Evolutionary conservation across 2,113 vertebrate species (phyloP).

Genomic region (Alethe castanea): DNA sequence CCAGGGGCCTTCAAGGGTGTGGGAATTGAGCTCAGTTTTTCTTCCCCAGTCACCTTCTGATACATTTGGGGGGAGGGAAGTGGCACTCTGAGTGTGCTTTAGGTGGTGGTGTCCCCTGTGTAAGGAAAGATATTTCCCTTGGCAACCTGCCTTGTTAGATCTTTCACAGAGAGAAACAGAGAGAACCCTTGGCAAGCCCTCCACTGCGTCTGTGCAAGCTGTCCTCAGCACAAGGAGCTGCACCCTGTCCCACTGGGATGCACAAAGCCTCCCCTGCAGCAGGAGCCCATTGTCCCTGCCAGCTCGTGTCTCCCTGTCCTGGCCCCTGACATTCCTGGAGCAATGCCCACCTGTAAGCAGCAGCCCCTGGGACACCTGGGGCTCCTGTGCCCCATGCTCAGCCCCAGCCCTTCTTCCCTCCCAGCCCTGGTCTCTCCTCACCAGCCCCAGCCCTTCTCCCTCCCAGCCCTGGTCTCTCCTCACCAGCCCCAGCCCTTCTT

Average conservation of each 20-base stretch:
- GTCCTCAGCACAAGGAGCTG: not conserved
- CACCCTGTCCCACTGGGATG: accelerated
- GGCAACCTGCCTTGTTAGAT: not conserved
- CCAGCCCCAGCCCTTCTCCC: not conserved
- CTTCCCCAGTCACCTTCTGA: not conserved
- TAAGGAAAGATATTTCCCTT: not conserved
- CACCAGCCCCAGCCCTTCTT: not conserved
- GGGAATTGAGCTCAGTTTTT: not conserved
- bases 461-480: not conserved
- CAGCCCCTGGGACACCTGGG: not conserved
- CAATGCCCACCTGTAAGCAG: not conserved
- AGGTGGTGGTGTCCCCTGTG: not conserved
- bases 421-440: not conserved
- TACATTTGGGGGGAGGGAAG: not conserved
- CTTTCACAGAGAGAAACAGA: not conserved
- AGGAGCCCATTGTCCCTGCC: not conserved
- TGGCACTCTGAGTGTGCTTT: not conserved
- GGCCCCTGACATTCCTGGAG: not conserved
- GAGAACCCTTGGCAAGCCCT: not conserved
- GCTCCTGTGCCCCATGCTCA: not conserved
- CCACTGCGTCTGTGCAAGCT: not conserved
- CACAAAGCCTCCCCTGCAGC: not conserved
- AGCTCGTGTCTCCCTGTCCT: not conserved
- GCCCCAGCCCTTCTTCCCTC: not conserved
- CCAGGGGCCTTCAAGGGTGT: not conserved